phyloP scores from a whole-genome alignment of 1,140 invertebrate genomes.

The Linepithema humile region DNA sequence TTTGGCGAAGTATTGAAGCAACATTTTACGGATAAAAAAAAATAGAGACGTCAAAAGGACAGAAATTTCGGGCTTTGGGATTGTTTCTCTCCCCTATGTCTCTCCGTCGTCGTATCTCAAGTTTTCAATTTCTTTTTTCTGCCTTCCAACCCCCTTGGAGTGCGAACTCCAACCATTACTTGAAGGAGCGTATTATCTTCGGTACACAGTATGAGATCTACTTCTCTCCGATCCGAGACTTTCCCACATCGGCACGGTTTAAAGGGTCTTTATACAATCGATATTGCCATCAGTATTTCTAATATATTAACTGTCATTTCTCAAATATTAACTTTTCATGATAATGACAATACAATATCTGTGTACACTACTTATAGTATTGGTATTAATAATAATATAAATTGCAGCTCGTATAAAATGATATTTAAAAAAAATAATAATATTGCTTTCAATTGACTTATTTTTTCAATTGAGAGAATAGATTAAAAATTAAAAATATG shows the following conservation, averaged over 20 bases:
- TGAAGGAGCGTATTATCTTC: constrained; percentile 37
- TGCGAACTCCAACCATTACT: constrained; percentile 53
- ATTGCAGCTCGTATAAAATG: not conserved
- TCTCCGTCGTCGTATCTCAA: not conserved
- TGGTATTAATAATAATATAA: not conserved
- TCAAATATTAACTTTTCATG: not conserved
- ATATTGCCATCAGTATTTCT: not conserved
- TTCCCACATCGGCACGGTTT: not conserved
- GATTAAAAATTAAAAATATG: not conserved
- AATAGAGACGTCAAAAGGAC: not conserved
- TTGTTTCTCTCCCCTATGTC: constrained; percentile 45
- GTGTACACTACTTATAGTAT: not conserved
- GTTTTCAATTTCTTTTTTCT: constrained; percentile 39
- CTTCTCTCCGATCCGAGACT: constrained; percentile 18
- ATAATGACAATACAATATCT: not conserved
- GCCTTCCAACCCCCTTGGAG: not conserved
- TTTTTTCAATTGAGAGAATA: not conserved
- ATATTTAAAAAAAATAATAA: not conserved
- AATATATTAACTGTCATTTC: too few relatives aligned
- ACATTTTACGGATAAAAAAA: not conserved
- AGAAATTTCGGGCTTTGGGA: constrained; percentile 53
- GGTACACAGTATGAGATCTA: constrained; percentile 7
- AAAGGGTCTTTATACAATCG: not conserved
- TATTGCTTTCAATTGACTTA: not conserved
- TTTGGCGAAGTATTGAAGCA: not conserved